Percentiles rank a stretch among this genome's conserved stretches.
Conservation (phyloP, 2,113 vertebrate genomes). For the Nothocercus julius region DNA sequence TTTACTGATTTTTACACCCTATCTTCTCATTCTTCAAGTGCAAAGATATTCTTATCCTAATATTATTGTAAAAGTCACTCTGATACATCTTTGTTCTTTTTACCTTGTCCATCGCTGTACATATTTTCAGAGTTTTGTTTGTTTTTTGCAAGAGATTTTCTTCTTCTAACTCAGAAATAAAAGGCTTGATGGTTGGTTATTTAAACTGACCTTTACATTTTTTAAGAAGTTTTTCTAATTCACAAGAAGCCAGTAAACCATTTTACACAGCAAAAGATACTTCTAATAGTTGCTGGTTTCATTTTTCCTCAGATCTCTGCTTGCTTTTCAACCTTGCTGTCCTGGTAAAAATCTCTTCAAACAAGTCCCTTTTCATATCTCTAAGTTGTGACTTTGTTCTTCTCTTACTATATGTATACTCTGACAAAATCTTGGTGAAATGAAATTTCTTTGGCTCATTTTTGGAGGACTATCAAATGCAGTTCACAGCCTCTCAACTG, state of each 20-base stretch:
- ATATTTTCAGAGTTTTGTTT: not conserved
- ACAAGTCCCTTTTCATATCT: not conserved
- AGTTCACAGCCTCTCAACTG: not conserved
- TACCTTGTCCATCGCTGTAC: not conserved
- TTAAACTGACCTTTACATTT: not conserved
- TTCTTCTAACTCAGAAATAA: not conserved
- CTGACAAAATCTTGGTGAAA: not conserved
- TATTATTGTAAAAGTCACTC: not conserved
- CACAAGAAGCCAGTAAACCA: not conserved
- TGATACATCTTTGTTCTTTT: not conserved
- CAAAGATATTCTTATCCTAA: not conserved
- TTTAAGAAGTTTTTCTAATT: not conserved
- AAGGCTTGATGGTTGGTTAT: not conserved
- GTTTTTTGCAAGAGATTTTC: not conserved
- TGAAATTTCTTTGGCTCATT: not conserved
- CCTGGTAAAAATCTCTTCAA: not conserved
- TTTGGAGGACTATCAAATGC: not conserved
- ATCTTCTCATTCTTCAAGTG: not conserved
- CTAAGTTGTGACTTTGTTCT: not conserved
- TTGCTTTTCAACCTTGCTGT: not conserved
- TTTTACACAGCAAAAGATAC: not conserved
- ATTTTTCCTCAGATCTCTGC: not conserved
- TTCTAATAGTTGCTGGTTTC: not conserved
- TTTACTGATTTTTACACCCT: not conserved
- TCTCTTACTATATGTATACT: not conserved